Evolutionary conservation across 2,113 vertebrate genomes (phyloP).

Genomic region (Condylura cristata): DNA sequence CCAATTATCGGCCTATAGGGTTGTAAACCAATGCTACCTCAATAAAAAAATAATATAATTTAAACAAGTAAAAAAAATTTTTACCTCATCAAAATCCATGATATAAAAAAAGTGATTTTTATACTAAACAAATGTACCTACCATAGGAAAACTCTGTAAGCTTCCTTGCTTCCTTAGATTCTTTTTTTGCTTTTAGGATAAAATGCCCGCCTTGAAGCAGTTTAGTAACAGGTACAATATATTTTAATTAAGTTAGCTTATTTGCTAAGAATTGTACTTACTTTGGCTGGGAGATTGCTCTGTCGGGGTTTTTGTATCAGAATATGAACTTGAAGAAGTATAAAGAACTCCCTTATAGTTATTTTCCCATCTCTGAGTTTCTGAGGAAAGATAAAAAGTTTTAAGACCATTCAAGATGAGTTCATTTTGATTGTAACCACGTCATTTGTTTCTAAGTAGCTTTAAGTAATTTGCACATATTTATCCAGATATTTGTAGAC

Average conservation of each 20-base stretch:
- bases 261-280: conserved; percentile 81
- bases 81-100: neutral
- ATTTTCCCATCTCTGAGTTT: conserved; percentile 91
- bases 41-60: no score
- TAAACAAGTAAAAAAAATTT: conserved; percentile 18
- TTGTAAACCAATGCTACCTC: no score
- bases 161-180: conserved; percentile 2
- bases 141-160: neutral
- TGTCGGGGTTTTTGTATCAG: conserved; percentile 93
- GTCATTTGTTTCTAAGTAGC: conserved; percentile 37
- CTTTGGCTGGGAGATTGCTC: conserved; percentile 90
- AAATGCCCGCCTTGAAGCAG: neutral
- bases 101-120: neutral
- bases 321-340: conserved; percentile 91
- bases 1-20: neutral
- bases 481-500: conserved; percentile 18
- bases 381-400: conserved; percentile 81
- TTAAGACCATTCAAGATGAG: conserved; percentile 1
- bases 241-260: conserved; percentile 44
- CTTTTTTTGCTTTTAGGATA: neutral
- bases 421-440: conserved; percentile 24
- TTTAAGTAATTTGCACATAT: neutral
- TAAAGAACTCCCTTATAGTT: conserved; percentile 94
- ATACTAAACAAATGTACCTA: neutral
- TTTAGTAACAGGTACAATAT: neutral